Conservation (phyloP, 2,797 vertebrate species). For the Mastacembelus armatus region DNA sequence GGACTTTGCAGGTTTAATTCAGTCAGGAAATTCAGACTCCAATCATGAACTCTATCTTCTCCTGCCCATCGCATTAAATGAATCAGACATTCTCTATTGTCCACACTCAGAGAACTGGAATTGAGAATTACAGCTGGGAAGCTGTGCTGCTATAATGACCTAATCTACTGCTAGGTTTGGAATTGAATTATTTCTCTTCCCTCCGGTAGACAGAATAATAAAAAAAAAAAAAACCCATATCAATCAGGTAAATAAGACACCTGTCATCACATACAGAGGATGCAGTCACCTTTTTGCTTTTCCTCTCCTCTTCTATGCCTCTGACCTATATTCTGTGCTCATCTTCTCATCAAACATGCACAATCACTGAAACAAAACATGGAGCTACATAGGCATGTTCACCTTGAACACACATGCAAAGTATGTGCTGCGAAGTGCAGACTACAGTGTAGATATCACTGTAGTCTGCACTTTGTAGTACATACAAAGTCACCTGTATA, state of each 20-base stretch:
- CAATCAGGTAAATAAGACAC: slow-evolving; percentile 64
- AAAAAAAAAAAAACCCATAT: slow-evolving; percentile 54
- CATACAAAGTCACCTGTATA: no score
- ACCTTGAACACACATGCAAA: slow-evolving; percentile 14
- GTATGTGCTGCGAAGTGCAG: neutral
- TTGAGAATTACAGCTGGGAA: slow-evolving; percentile 55
- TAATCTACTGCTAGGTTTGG: slow-evolving; percentile 37
- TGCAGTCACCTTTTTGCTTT: slow-evolving; percentile 40
- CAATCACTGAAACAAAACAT: slow-evolving; percentile 31
- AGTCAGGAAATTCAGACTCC: slow-evolving; percentile 51
- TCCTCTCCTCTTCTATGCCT: slow-evolving; percentile 14
- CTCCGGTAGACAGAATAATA: slow-evolving; percentile 33
- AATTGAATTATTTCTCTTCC: slow-evolving; percentile 55
- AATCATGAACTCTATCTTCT: slow-evolving; percentile 56
- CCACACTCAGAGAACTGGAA: slow-evolving; percentile 52
- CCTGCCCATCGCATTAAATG: slow-evolving; percentile 42
- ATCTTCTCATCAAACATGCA: slow-evolving; percentile 26
- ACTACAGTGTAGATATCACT: no score
- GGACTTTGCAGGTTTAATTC: slow-evolving; percentile 38
- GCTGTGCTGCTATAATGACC: slow-evolving; percentile 48
- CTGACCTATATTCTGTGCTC: slow-evolving; percentile 31
- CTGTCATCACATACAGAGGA: slow-evolving; percentile 48
- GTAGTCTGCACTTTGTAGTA: no score
- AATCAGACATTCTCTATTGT: slow-evolving; percentile 56
- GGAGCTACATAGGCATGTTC: slow-evolving; percentile 14